These are phyloP conservation scores for Didymodactylos carnosus DNA, from an alignment of 2,888 invertebrate species.

Conservation along the genomic window DNA sequence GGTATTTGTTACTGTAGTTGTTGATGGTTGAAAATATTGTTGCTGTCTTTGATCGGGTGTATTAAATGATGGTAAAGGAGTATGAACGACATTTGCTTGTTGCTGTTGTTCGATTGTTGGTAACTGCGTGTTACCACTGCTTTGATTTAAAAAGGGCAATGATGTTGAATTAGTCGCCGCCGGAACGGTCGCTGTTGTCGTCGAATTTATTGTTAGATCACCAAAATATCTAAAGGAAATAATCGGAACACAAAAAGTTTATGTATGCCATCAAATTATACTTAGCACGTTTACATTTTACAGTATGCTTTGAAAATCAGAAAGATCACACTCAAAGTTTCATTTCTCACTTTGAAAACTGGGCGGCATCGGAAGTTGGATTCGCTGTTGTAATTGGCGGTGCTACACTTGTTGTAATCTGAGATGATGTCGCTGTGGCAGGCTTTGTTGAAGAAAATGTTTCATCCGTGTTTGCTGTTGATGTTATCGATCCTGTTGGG, in stretches of 20 bases:
- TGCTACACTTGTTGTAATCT: not conserved
- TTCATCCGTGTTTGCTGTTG: not conserved
- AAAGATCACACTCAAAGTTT: no score
- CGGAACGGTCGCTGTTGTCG: not conserved
- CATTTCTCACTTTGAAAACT: not conserved
- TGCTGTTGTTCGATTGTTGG: no score
- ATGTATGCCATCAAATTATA: no score
- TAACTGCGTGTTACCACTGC: no score
- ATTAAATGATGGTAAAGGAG: not conserved
- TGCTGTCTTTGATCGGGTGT: no score
- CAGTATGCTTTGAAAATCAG: no score
- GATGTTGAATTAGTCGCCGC: not conserved
- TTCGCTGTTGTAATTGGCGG: not conserved
- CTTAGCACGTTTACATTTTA: no score
- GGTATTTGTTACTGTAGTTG: no score
- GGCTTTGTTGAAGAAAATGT: not conserved
- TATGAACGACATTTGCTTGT: not conserved
- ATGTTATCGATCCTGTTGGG: not conserved
- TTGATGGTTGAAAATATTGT: no score
- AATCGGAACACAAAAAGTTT: not conserved
- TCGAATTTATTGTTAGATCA: not conserved
- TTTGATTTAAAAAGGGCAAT: not conserved
- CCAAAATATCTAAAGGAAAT: not conserved
- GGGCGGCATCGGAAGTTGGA: not conserved
- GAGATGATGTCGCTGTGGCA: not conserved